A percentile compares a stretch with the other conserved stretches of the same genome.
phyloP scores from a whole-genome alignment of 2,113 vertebrate genomes.

The Zosterops pallidus region DNA sequence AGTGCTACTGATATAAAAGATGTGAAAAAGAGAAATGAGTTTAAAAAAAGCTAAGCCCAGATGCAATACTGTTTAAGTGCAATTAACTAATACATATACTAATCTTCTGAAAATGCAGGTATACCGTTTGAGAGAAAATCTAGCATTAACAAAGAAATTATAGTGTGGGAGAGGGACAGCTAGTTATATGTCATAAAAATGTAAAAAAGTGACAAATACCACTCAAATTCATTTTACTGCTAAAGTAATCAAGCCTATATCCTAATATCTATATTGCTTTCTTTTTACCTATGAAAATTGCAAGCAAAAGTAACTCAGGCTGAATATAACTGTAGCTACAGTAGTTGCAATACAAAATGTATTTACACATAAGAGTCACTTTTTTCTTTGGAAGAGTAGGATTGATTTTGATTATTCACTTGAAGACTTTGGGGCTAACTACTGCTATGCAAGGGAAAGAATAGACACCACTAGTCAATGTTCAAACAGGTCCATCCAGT shows the following conservation, averaged over 20 bases:
- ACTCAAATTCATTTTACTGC: not conserved
- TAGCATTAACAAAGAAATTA: not conserved
- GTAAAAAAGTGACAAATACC: not conserved
- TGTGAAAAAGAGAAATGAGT: fast-evolving
- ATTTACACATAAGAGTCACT: fast-evolving
- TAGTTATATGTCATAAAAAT: not conserved
- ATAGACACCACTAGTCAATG: not conserved
- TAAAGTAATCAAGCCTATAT: not conserved
- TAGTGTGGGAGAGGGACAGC: fast-evolving
- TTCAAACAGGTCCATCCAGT: not conserved
- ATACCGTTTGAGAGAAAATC: not conserved
- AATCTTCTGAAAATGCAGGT: not conserved
- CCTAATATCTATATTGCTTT: not conserved
- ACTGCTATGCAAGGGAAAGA: not conserved
- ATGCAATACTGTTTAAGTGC: not conserved
- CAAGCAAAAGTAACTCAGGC: not conserved
- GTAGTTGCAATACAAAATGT: not conserved
- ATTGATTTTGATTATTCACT: not conserved
- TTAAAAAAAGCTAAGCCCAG: not conserved
- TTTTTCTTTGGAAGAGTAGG: not conserved
- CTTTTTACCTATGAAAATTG: not conserved
- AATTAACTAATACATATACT: not conserved
- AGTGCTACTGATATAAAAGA: not conserved
- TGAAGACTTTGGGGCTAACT: not conserved
- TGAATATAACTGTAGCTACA: not conserved